phyloP scores from a whole-genome alignment of 2,797 vertebrate species.

The Acipenser transmontanus region DNA sequence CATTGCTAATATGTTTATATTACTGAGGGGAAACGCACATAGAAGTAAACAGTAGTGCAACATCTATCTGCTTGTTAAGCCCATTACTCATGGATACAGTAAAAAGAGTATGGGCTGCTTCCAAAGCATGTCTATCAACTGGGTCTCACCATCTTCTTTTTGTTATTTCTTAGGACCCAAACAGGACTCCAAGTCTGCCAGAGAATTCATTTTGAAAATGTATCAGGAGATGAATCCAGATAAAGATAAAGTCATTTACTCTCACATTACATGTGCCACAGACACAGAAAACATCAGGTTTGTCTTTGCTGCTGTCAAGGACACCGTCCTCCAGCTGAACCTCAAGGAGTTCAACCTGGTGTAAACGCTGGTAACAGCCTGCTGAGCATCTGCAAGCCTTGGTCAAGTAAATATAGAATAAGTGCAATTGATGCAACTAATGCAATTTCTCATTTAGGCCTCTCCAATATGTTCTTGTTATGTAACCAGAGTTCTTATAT shows the following conservation, averaged over 20 bases:
- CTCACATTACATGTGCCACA: constrained; percentile 81
- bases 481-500: constrained; percentile 5
- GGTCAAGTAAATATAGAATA: background rate
- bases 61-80: no score
- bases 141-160: background rate
- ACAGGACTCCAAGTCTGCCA: constrained; percentile 62
- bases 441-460: background rate
- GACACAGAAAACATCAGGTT: constrained; percentile 85
- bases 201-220: constrained; percentile 81
- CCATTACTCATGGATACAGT: no score
- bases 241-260: constrained; percentile 77
- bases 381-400: background rate
- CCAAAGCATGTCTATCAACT: no score
- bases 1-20: no score
- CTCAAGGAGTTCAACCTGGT: constrained; percentile 77
- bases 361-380: constrained; percentile 21
- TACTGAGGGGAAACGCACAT: no score
- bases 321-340: constrained; percentile 81
- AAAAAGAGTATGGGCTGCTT: no score
- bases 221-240: constrained; percentile 82
- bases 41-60: no score
- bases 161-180: constrained; percentile 59
- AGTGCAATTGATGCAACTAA: background rate
- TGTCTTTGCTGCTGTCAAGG: constrained; percentile 79
- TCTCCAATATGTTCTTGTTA: background rate